These are phyloP conservation scores for Nezara viridula DNA, from an alignment of 2,888 invertebrate species.

Conservation along the genomic window DNA sequence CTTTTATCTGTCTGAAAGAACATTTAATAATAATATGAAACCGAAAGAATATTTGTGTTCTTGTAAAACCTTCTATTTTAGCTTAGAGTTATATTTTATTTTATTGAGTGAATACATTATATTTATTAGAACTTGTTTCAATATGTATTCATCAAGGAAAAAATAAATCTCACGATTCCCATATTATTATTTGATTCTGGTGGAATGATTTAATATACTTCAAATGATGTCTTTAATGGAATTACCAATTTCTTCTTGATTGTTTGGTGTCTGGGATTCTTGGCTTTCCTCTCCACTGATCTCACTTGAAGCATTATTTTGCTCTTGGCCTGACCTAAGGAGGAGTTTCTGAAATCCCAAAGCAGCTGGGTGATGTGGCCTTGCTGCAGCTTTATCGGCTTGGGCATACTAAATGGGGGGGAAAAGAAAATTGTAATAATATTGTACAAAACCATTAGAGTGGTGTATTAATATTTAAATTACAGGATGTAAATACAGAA, in stretches of 20 bases:
- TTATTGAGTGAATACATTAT: not conserved
- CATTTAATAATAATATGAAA: not conserved
- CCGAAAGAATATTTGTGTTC: not conserved
- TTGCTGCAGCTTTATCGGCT: slow-evolving; percentile 22
- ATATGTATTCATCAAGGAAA: no score
- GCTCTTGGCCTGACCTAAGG: slow-evolving; percentile 56
- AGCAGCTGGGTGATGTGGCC: slow-evolving; percentile 11
- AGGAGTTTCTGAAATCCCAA: slow-evolving; percentile 33
- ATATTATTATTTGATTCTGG: no score
- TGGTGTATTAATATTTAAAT: no score
- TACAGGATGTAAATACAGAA: no score
- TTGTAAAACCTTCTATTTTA: not conserved
- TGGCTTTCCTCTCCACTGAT: slow-evolving; percentile 21
- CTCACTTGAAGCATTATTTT: slow-evolving; percentile 58
- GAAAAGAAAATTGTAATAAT: not conserved
- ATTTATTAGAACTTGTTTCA: not conserved
- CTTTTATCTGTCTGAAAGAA: not conserved
- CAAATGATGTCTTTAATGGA: not conserved
- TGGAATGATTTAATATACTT: not conserved
- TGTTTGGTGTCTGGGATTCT: slow-evolving; percentile 42
- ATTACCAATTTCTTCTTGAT: slow-evolving; percentile 51
- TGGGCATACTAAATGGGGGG: not conserved
- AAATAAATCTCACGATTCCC: no score
- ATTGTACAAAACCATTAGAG: not conserved
- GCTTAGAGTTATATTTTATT: not conserved